Conservation (phyloP, 53 echinoderm and acorn worm genomes). For the Stichopus horrens region DNA sequence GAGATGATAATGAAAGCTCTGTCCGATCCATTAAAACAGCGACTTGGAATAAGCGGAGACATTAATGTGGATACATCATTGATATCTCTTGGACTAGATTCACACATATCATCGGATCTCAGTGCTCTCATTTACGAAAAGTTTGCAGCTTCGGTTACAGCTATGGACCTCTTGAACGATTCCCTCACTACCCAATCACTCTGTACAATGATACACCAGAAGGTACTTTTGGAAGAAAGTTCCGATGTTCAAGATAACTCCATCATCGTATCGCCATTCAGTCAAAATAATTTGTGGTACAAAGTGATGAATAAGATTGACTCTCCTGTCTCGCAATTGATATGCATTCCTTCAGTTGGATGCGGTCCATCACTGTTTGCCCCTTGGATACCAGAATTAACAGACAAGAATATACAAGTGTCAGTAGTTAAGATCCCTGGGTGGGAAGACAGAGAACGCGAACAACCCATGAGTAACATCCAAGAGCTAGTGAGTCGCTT, state of each 20-base stretch:
- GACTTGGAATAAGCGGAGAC: constrained; percentile 77
- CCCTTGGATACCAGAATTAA: constrained; percentile 71
- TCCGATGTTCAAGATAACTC: constrained; percentile 53
- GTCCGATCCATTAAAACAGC: constrained; percentile 69
- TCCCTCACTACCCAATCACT: constrained; percentile 70
- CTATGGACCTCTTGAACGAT: constrained; percentile 95
- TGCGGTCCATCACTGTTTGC: constrained; percentile 83
- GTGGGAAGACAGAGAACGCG: constrained; percentile 93
- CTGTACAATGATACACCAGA: constrained; percentile 68
- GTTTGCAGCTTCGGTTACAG: constrained; percentile 75
- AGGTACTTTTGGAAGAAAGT: constrained; percentile 62
- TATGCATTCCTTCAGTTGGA: constrained; percentile 92
- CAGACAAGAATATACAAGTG: constrained; percentile 76
- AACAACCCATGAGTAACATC: constrained; percentile 77
- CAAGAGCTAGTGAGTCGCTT: constrained; percentile 73
- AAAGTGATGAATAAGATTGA: constrained; percentile 71
- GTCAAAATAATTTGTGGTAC: constrained; percentile 69
- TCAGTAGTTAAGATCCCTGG: constrained; percentile 79
- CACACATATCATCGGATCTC: constrained; percentile 93
- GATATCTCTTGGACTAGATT: constrained; percentile 83
- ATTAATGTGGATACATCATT: constrained; percentile 75
- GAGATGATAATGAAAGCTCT: constrained; percentile 71
- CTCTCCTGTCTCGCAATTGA: constrained; percentile 67
- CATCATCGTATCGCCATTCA: constrained; percentile 36
- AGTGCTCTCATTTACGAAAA: constrained; percentile 85